Evolutionary conservation across 2,888 invertebrate species (phyloP), one percentile per base, ranked within the genome.

Genomic region (Ectropis crepuscularia): DNA sequence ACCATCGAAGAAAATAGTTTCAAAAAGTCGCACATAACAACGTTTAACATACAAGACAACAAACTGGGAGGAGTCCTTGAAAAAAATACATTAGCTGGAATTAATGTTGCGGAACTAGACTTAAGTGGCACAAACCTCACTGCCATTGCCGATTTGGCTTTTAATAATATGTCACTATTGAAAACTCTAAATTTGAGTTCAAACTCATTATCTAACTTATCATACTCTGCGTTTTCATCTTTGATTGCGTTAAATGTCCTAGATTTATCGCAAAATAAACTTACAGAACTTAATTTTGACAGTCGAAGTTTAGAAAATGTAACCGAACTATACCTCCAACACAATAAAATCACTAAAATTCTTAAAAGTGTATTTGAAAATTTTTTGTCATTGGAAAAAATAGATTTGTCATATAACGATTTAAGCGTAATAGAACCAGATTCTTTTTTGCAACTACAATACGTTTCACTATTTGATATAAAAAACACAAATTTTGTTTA

Each of bases 391-490:
- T 12, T 71, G 9, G 50, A 55, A 53, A 46, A 47, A 11, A 28
- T 71, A 7, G 71, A 71, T 65, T 47, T 71, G n/a, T 68, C 69
- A 0, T 42, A 53, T 62, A 71, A 71, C 42, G 37, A 55, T 37
- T 60, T 71, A 50, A 48, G 12, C 49, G 50, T 62, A 57, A 63
- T 71, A 45, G 63, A 69, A 46, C 9, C 16, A 4, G 9, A 43
- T 8, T 50, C 69, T 2, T 68, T 71, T 61, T 28, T 37, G 10
- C 60, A 60, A 42, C 37, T 71, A 4, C 36, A 62, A 28, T 58
- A 58, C 50, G 16, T 69, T 8, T 12, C 62, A 12, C 10, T 46
- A 16, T 45, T 71, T 12, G 41, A 6, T 9, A 6, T 69, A 0
- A 39, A 43, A 9, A 48, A 65, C 7, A 69, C 60, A 12, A 12